Percentiles rank a stretch among this genome's conserved stretches.
These are phyloP conservation scores for Eulemur macaco DNA, from an alignment of 2,113 vertebrate genomes.

Conservation along the genomic window DNA sequence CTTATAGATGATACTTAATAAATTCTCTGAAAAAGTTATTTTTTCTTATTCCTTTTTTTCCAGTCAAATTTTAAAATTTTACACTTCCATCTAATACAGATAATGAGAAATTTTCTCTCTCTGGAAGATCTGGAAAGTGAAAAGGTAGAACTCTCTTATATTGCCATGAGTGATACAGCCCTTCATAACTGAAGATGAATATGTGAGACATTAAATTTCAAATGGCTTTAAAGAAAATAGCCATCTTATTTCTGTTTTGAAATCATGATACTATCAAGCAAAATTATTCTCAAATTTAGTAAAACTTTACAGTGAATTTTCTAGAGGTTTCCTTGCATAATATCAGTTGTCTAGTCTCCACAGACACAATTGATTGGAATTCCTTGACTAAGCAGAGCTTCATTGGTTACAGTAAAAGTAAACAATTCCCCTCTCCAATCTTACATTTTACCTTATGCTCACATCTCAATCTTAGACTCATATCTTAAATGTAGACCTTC, in stretches of 20 bases:
- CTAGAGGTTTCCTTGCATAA: background rate
- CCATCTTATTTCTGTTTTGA: background rate
- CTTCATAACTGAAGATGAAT: background rate
- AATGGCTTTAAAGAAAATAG: conserved; percentile 21
- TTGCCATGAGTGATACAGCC: background rate
- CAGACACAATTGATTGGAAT: background rate
- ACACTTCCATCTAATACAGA: background rate
- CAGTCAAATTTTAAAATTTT: background rate
- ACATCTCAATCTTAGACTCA: background rate
- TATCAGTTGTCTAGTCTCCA: background rate
- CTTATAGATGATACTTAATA: background rate
- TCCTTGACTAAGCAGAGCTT: background rate
- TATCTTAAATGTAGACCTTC: background rate
- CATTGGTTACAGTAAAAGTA: background rate
- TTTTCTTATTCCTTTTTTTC: background rate
- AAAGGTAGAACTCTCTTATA: background rate
- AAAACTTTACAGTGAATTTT: conserved; percentile 27
- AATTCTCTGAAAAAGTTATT: background rate
- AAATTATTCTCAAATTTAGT: conserved; percentile 42
- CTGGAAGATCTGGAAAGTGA: conserved; percentile 39
- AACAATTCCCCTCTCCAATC: background rate
- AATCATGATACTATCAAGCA: background rate
- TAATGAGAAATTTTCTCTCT: background rate
- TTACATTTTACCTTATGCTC: background rate
- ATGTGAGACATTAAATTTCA: background rate